Evolutionary conservation across 2,113 vertebrate genomes (phyloP), one percentile per base, ranked within the genome.

Genomic region (Oxygymnocypris stewartii): DNA sequence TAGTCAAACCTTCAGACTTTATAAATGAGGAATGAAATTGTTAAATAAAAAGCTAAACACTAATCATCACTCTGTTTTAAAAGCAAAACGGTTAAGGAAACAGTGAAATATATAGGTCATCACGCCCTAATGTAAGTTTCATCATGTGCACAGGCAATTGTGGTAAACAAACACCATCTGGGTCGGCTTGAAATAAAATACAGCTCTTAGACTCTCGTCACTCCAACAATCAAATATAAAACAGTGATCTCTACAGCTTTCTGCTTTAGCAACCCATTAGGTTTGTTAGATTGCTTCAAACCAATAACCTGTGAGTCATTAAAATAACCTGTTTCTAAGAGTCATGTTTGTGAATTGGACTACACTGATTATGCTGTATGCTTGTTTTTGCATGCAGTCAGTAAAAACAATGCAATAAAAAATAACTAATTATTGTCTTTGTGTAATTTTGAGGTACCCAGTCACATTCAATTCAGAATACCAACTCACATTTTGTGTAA

Each of bases 141-240:
- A 76, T 76, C 42, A 76, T 49, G n/a, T 49, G 74, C 74, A 76
- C 74, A 49, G 74, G 42, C 74, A 76, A 76, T 8, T 76, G 74
- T 49, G 74, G 74, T 76, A 49, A 76, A 76, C 42, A 76, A 76
- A 76, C 74, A 76, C 74, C 74, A 76, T 76, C 74, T 49, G 74
- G 74, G 74, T 76, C 6, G 1, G n/a, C 74, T 76, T 76, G 28
- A 76, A 76, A 76, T 76, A 76, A 76, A 76, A 47, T 4, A 76
- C 74, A 47, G 40, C 40, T 49, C 74, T 67, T 67, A 67, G 63
- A 67, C 63, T 76, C 74, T 16, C 12, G n/a, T 76, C 42, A 44
- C 42, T 76, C 12, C 5, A 37, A 20, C 31, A 25, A 49, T 76
- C n/a, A 49, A 47, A 76, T 16, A 47, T 76, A 28, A 75, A 75